Conservation (phyloP, 2,888 invertebrate species). For the Pandemis heparana region DNA sequence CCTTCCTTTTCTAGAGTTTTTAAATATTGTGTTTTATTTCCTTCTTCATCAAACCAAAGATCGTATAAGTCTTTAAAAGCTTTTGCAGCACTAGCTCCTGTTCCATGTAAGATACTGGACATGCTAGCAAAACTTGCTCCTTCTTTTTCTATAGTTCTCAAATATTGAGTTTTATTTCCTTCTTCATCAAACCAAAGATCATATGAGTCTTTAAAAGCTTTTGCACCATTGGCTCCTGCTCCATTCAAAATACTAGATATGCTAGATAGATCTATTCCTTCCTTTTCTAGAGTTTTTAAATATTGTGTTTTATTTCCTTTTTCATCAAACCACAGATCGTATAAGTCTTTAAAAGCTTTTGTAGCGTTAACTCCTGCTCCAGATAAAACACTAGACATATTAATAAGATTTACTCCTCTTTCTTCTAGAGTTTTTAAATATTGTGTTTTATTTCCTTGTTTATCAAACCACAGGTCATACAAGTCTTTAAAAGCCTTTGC, state of each 20-base stretch:
- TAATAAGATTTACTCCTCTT: background rate
- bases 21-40: too few relatives aligned
- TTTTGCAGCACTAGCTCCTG: constrained; percentile 48
- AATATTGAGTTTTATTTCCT: constrained; percentile 55
- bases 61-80: constrained; percentile 51
- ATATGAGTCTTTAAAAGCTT: constrained; percentile 48
- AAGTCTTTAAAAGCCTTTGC: too few relatives aligned
- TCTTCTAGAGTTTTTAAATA: background rate
- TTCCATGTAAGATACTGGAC: constrained; percentile 53
- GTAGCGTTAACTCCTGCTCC: background rate
- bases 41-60: constrained; percentile 56
- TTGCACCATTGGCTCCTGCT: constrained; percentile 49
- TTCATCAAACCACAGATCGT: background rate
- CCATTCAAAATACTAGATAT: constrained; percentile 54
- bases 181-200: constrained; percentile 48
- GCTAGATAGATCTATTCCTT: constrained; percentile 50
- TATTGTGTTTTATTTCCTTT: background rate
- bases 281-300: too few relatives aligned
- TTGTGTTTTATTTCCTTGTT: too few relatives aligned
- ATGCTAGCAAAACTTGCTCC: constrained; percentile 48
- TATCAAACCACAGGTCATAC: too few relatives aligned
- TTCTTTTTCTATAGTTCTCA: constrained; percentile 50
- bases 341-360: background rate
- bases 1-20: too few relatives aligned
- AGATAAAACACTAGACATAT: background rate